Conservation (phyloP, 2,113 vertebrate genomes). For the Chelonoidis abingdonii region DNA sequence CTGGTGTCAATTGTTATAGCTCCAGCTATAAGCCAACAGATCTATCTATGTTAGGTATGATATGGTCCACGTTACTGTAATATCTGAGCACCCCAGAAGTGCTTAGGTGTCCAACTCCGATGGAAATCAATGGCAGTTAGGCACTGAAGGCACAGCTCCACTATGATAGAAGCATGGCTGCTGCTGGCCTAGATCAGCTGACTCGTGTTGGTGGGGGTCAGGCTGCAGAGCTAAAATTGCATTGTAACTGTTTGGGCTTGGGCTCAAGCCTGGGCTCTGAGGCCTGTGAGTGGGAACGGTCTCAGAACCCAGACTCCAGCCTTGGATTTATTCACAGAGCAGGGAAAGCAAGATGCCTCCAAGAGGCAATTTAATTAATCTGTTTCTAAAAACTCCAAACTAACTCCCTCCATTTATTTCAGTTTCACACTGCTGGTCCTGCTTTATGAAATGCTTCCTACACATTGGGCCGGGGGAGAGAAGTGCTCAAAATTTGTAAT, state of each 20-base stretch:
- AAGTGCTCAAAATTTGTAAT: too few relatives aligned
- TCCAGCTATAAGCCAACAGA: not conserved
- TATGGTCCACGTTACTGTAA: not conserved
- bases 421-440: not conserved
- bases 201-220: not conserved
- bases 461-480: not conserved
- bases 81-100: not conserved
- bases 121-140: not conserved
- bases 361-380: not conserved
- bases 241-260: too few relatives aligned
- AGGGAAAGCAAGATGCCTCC: not conserved
- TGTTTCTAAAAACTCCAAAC: not conserved
- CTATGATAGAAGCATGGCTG: not conserved
- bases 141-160: not conserved
- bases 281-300: not conserved
- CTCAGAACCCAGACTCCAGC: too few relatives aligned
- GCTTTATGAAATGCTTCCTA: not conserved
- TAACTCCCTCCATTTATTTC: not conserved
- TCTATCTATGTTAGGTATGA: not conserved
- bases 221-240: too few relatives aligned
- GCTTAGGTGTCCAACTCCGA: not conserved
- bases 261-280: not conserved
- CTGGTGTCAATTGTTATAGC: not conserved
- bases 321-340: not conserved
- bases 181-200: not conserved